phyloP scores from a whole-genome alignment of 2,888 invertebrate genomes.

The Hylaea fasciaria region DNA sequence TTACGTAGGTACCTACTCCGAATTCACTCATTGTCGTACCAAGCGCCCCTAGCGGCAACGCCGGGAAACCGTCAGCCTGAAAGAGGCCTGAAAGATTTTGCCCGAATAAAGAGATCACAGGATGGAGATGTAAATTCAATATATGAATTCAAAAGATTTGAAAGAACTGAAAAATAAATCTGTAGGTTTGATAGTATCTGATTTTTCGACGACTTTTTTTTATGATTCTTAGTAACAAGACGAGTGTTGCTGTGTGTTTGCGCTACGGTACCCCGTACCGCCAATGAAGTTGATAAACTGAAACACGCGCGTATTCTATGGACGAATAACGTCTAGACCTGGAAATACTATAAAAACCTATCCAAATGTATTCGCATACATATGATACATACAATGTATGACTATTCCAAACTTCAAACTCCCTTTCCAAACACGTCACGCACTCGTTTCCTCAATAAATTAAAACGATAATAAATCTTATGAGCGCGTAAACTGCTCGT shows the following conservation, averaged over 20 bases:
- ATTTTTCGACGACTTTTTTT: neutral
- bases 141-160: constrained; percentile 17
- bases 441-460: constrained; percentile 42
- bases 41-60: constrained; percentile 31
- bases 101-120: constrained; percentile 31
- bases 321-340: no score
- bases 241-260: no score
- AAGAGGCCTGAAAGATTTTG: constrained; percentile 38
- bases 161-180: neutral
- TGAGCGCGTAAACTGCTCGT: constrained; percentile 26
- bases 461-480: constrained; percentile 40
- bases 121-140: constrained; percentile 29
- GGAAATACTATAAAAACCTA: no score
- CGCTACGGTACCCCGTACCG: no score
- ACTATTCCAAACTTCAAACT: constrained; percentile 16
- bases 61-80: constrained; percentile 19
- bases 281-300: no score
- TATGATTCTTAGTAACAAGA: no score
- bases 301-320: no score
- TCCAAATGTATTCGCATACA: neutral
- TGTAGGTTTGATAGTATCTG: neutral
- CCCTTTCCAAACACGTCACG: constrained; percentile 16
- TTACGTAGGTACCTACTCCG: constrained; percentile 1
- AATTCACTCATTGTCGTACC: constrained; percentile 39
- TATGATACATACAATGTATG: no score